Evolutionary conservation across 2,888 invertebrate genomes (phyloP).

Genomic region (Argyresthia albistria): DNA sequence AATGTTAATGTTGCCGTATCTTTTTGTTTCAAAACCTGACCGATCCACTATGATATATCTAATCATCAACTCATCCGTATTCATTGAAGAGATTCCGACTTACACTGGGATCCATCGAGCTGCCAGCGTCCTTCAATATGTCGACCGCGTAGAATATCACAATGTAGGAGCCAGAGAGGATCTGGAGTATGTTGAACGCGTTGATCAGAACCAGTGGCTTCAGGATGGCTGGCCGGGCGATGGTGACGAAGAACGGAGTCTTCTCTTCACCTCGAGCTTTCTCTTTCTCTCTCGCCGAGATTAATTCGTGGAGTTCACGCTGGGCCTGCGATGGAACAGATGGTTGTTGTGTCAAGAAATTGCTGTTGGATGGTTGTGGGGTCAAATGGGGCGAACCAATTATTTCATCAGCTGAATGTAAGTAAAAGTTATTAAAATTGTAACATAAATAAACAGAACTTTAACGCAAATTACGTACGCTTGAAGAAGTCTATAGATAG

Average conservation of each 20-base stretch:
- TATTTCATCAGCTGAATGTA: no score
- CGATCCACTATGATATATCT: no score
- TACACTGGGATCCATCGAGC: constrained; percentile 49
- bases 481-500: no score
- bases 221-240: constrained; percentile 72
- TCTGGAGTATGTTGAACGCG: constrained; percentile 80
- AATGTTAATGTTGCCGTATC: no score
- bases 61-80: neutral
- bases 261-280: constrained; percentile 54
- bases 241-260: constrained; percentile 65
- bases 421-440: no score
- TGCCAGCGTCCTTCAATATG: constrained; percentile 74
- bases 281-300: constrained; percentile 73
- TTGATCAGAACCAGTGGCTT: constrained; percentile 83
- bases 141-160: constrained; percentile 86
- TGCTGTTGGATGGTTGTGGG: no score
- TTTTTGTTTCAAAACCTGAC: no score
- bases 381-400: no score
- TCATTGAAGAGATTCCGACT: constrained; percentile 14
- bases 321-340: constrained; percentile 52
- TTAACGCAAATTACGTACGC: no score
- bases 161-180: constrained; percentile 82
- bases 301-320: constrained; percentile 75
- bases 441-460: no score
- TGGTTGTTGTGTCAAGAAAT: neutral